Evolutionary conservation across 2,113 vertebrate species (phyloP), one percentile per base, ranked within the genome.

Genomic region (Mugil cephalus): DNA sequence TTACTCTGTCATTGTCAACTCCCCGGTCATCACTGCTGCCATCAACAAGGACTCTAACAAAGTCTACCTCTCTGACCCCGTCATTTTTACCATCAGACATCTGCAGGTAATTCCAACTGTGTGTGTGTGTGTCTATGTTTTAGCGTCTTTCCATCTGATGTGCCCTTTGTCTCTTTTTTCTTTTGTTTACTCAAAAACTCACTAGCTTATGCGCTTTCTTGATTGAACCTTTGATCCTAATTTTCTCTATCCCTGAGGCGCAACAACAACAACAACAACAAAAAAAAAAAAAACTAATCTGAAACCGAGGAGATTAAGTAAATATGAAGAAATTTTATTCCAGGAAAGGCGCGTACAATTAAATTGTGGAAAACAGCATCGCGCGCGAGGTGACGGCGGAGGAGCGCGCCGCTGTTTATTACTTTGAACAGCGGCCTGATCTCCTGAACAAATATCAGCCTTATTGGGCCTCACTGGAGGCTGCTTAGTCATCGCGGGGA

Each of bases 21-120:
- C 98, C 0, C 96, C 97, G 0, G 94, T 99, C 36, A 96, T 99
- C 86, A 98, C 97, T 0, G 98, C 98, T 2, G 95, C 98, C 90
- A 99, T 99, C 91, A 99, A 98, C 93, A 99, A 98, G 87, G 98
- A 99, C 88, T 95, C 96, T 61, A 99, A 96, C 90, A 98, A 99
- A 88, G 96, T 99, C 74, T 99, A 99, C 83, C 93, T 99, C 70
- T 96, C 96, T 46, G 97, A 99, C 84, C 98, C 98, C 0, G 98
- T 99, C 79, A 94, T 99, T 55, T 99, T 99, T 85, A 98, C 96
- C 51, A 94, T 99, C 77, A 95, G 94, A 80, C 98, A 99, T 80
- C 95, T 98, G 39, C 96, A 99, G 96, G 98, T 99, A 95, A 47
- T 48, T 35, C 10, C 40, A n/a, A 11, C 63, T 39, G 7, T 15